phyloP scores from a whole-genome alignment of 2,797 vertebrate species.

The Gobio occitaniae region DNA sequence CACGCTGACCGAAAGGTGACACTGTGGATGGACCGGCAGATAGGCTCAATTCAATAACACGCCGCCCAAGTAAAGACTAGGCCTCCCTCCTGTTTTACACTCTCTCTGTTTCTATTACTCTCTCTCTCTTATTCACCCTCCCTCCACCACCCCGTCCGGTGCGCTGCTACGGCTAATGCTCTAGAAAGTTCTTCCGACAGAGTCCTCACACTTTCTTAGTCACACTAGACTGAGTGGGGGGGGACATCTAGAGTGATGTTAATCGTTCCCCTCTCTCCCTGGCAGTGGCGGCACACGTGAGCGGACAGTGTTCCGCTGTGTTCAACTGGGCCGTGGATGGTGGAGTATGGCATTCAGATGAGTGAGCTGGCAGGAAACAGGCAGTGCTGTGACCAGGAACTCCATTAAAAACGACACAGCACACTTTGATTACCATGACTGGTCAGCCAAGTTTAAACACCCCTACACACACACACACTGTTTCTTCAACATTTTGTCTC shows the following conservation, averaged over 20 bases:
- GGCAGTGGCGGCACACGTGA: constrained; percentile 45
- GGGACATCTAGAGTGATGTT: constrained; percentile 51
- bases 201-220: constrained; percentile 71
- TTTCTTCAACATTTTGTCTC: constrained; percentile 48
- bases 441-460: constrained; percentile 56
- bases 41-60: constrained; percentile 65
- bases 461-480: constrained; percentile 25
- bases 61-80: constrained; percentile 39
- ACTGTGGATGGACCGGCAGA: constrained; percentile 77
- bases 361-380: constrained; percentile 60
- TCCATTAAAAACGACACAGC: constrained; percentile 66
- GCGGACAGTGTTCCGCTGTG: constrained; percentile 41
- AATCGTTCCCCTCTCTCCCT: constrained; percentile 46
- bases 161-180: constrained; percentile 59
- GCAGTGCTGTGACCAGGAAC: constrained; percentile 62
- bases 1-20: constrained; percentile 74
- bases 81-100: constrained; percentile 45
- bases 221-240: constrained; percentile 64
- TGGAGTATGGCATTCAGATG: constrained; percentile 63
- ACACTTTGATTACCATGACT: constrained; percentile 55
- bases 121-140: constrained; percentile 66
- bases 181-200: constrained; percentile 65
- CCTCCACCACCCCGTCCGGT: constrained; percentile 10
- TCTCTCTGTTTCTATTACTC: constrained; percentile 45
- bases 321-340: constrained; percentile 48